These are phyloP conservation scores for Epizoanthus stellaris DNA, from an alignment of 92 coral and sea anemone species.

Conservation along the genomic window DNA sequence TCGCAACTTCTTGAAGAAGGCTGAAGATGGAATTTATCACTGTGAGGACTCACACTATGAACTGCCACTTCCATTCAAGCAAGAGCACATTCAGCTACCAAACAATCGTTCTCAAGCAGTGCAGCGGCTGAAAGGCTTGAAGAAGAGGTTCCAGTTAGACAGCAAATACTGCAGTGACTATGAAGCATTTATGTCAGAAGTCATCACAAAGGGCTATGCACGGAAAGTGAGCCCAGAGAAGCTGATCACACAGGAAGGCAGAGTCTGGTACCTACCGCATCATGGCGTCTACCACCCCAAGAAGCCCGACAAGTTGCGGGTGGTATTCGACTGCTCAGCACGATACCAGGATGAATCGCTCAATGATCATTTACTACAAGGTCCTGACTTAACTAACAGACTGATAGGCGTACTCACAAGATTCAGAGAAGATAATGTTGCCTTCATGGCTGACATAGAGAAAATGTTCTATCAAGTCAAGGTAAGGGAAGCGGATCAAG, in stretches of 20 bases:
- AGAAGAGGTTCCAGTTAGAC: slow-evolving; percentile 38
- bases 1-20: slow-evolving; percentile 53
- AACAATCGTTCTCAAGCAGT: slow-evolving; percentile 49
- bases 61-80: slow-evolving; percentile 56
- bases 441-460: slow-evolving; percentile 68
- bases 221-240: slow-evolving; percentile 26
- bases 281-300: slow-evolving; percentile 60
- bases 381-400: slow-evolving; percentile 62
- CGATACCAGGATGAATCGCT: slow-evolving; percentile 47
- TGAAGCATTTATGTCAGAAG: slow-evolving; percentile 44
- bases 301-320: slow-evolving; percentile 46
- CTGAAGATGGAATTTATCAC: slow-evolving; percentile 59
- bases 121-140: slow-evolving; percentile 44
- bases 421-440: slow-evolving; percentile 62
- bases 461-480: slow-evolving; percentile 69
- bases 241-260: slow-evolving; percentile 20
- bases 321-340: slow-evolving; percentile 55
- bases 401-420: slow-evolving; percentile 63
- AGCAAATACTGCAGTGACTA: slow-evolving; percentile 27
- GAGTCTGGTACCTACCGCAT: slow-evolving; percentile 64
- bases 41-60: slow-evolving; percentile 51
- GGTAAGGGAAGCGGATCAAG: slow-evolving; percentile 51
- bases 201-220: slow-evolving; percentile 48
- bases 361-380: slow-evolving; percentile 55
- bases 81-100: slow-evolving; percentile 46